Percentiles rank a stretch among this genome's conserved stretches.
These are phyloP conservation scores for Erpetoichthys calabaricus DNA, from an alignment of 2,797 vertebrate genomes.

Conservation along the genomic window DNA sequence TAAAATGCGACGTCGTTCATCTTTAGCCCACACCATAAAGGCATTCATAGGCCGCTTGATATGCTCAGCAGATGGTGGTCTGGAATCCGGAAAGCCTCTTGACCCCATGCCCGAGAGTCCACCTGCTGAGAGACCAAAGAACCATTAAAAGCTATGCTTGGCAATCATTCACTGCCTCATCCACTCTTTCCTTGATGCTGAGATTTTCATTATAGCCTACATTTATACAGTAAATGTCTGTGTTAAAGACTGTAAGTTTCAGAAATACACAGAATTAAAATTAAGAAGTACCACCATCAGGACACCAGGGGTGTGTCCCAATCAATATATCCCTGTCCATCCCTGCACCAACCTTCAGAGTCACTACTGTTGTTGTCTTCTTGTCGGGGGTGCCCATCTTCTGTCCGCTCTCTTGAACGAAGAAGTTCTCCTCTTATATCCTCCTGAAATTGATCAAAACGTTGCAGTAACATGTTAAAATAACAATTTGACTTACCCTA, in stretches of 20 bases:
- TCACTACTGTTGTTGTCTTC: conserved; percentile 58
- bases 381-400: conserved; percentile 27
- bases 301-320: neutral
- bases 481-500: too few species aligned
- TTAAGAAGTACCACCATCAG: conserved; percentile 2
- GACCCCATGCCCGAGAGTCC: conserved; percentile 37
- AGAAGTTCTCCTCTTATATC: conserved; percentile 25
- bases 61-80: conserved; percentile 71
- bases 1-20: conserved; percentile 83
- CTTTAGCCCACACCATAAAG: conserved; percentile 98
- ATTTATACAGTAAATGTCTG: too few species aligned
- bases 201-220: too few species aligned
- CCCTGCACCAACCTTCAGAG: conserved; percentile 41
- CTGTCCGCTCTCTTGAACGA: conserved; percentile 26
- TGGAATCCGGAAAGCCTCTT: conserved; percentile 62
- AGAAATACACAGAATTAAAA: neutral
- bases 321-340: neutral
- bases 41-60: conserved; percentile 97
- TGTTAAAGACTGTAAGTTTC: too few species aligned
- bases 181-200: too few species aligned
- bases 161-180: neutral
- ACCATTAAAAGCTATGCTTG: neutral
- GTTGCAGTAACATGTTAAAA: too few species aligned
- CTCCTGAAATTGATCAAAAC: conserved; percentile 22
- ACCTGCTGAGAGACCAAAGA: conserved; percentile 23